Evolutionary conservation across 2,113 vertebrate genomes (phyloP), one percentile per base, ranked within the genome.

Genomic region (Nothoprocta pentlandii): DNA sequence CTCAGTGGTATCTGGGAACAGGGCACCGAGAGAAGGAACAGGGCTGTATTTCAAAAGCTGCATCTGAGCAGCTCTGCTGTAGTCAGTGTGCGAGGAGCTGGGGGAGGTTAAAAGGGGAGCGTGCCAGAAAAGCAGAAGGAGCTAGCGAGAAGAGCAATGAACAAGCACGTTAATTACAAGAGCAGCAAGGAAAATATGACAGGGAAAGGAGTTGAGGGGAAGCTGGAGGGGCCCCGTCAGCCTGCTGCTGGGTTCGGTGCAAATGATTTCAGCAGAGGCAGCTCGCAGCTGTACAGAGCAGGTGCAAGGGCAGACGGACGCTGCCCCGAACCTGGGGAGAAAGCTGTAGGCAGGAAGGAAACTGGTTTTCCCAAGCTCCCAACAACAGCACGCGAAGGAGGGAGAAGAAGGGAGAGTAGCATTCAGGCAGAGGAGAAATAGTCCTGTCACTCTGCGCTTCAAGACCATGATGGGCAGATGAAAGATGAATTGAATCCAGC

Each of bases 291-390:
- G 98, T 81, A 97, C 88, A 87, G 87, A 98, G 97, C 98, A 98
- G 98, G 98, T 98, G 97, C 93, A 93, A 63, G 91, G 95, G 94
- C 95, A 96, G 97, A 97, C 96, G 89, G 92, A 96, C 92, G 95
- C 92, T 97, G 96, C 81, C 93, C 96, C 88, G 95, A 94, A 78
- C 92, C 96, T 96, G 95, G 92, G 97, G 95, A 96, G 95, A 97
- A 84, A 91, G 95, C 97, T 63, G 94, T 58, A 97, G 97, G 96
- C 97, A 98, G 98, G 98, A 98, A 98, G 97, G 97, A 98, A 98
- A 97, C 93, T 67, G 26, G 94, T 98, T 98, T 98, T 98, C 97
- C 97, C 97, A 97, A 96, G 97, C 95, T 97, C 96, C 97, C 97
- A 96, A 95, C 94, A 95, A 96, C 91, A 96, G 93, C 96, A 94